A percentile compares a stretch with the other conserved stretches of the same genome.
Evolutionary conservation across 53 echinoderm and acorn worm species (phyloP).

Genomic region (Echinarachnius parma): DNA sequence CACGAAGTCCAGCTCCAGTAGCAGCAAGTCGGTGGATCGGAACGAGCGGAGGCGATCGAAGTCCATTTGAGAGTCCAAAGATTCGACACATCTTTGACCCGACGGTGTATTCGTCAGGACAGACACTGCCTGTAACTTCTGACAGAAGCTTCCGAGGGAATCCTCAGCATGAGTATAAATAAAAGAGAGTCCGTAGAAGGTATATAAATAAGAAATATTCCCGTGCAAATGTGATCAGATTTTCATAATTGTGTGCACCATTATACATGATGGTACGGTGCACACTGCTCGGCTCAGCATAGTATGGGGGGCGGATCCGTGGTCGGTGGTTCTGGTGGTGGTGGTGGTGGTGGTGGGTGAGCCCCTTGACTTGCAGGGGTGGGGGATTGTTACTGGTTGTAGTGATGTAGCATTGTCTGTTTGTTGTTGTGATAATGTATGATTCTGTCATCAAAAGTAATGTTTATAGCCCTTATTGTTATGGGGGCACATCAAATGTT

Average conservation of each 20-base stretch:
- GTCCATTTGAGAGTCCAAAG: slow-evolving; percentile 53
- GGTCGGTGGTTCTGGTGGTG: no score
- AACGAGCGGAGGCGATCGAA: slow-evolving; percentile 22
- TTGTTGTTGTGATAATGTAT: no score
- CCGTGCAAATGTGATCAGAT: neutral
- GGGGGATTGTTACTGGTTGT: no score
- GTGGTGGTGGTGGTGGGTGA: no score
- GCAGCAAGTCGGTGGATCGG: neutral
- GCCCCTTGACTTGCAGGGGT: no score
- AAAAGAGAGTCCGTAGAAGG: slow-evolving; percentile 39
- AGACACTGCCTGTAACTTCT: neutral
- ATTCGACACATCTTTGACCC: slow-evolving; percentile 45
- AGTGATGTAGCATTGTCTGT: no score
- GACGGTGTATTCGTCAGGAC: slow-evolving; percentile 18
- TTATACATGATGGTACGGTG: no score
- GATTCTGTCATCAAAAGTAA: no score
- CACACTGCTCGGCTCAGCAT: no score
- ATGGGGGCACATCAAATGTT: no score
- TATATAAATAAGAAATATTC: slow-evolving; percentile 11
- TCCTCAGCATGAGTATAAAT: slow-evolving; percentile 38
- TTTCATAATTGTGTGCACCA: neutral
- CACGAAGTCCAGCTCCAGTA: slow-evolving; percentile 38
- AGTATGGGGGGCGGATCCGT: no score
- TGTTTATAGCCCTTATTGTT: no score
- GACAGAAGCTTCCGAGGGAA: slow-evolving; percentile 7